Evolutionary conservation across 2,797 vertebrate genomes (phyloP), one percentile per base, ranked within the genome.

Genomic region (Rhinella marina): DNA sequence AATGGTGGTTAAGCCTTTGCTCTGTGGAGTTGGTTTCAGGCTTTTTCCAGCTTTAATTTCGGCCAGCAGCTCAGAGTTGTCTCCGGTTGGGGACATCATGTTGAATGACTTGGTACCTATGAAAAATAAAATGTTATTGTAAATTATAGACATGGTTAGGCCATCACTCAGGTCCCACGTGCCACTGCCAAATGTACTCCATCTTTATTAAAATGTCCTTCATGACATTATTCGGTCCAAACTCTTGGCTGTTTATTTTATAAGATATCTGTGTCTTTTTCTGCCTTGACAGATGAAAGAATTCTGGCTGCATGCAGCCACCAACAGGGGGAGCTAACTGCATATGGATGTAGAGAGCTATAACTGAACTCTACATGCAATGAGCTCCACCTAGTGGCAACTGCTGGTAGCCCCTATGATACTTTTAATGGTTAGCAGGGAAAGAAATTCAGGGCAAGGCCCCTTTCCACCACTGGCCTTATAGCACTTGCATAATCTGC

Each of bases 41-140:
- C 95, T 97, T 92, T 96, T 99, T 91, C 98, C 98, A 0, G 98
- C 98, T 93, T 99, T 99, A 93, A 99, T 99, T 94, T 99, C 98
- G 8, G 98, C 98, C 95, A 99, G 93, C 81, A 99, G 96, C 94
- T 99, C 98, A 0, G 98, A 97, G 93, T 99, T 99, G 95, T 99
- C 98, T 0, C 97, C 97, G 0, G 97, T 97, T 25, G 98, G 98
- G 93, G 98, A 97, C 97, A 99, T 99, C 98, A 99, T 99, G 95
- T 99, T 99, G 97, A 99, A 99, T 88, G 98, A 99, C 92, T 98
- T 99, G 92, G 96, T 95, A 93, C 98, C 98, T 99, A 94, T 13
- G n/a, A 79, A 54, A 84, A 76, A 64, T 17, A 81, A 25, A 4
- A 19, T 3, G 16, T 12, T 13, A n/a, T 64, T 23, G 10, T 50